These are phyloP conservation scores for Otolemur crassicaudatus DNA, from an alignment of 2,797 vertebrate species.

Conservation along the genomic window DNA sequence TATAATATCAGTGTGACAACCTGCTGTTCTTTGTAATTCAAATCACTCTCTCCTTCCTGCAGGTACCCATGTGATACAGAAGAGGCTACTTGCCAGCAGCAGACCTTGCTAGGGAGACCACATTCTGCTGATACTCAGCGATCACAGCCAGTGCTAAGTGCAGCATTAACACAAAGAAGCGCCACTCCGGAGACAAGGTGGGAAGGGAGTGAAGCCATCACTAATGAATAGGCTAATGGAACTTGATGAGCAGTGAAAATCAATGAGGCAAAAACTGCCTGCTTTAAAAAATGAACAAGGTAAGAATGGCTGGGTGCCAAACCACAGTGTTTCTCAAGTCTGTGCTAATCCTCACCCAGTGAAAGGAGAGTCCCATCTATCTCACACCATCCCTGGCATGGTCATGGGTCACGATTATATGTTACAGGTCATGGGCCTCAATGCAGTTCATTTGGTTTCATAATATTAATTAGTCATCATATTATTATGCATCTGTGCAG, in stretches of 20 bases:
- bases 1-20: neutral
- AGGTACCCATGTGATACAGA: neutral
- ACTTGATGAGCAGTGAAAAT: constrained; percentile 61
- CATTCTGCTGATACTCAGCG: constrained; percentile 1
- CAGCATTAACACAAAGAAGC: neutral
- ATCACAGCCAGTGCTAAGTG: neutral
- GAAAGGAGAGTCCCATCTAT: neutral
- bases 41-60: constrained; percentile 14
- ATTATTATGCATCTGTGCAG: neutral
- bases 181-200: constrained; percentile 32
- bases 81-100: constrained; percentile 5
- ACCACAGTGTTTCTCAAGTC: neutral
- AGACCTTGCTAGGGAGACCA: constrained; percentile 37
- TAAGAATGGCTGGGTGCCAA: neutral
- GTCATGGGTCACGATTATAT: neutral
- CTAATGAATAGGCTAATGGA: constrained; percentile 60
- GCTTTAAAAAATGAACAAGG: constrained; percentile 5
- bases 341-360: neutral
- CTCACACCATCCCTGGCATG: neutral
- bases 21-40: neutral
- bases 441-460: neutral
- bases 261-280: constrained; percentile 58
- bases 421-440: neutral
- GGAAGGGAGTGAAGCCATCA: constrained; percentile 61
- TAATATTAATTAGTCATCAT: neutral